Percentiles rank a stretch among this genome's conserved stretches.
Evolutionary conservation across 2,797 vertebrate species (phyloP).

Genomic region (Gadopsis marmoratus): DNA sequence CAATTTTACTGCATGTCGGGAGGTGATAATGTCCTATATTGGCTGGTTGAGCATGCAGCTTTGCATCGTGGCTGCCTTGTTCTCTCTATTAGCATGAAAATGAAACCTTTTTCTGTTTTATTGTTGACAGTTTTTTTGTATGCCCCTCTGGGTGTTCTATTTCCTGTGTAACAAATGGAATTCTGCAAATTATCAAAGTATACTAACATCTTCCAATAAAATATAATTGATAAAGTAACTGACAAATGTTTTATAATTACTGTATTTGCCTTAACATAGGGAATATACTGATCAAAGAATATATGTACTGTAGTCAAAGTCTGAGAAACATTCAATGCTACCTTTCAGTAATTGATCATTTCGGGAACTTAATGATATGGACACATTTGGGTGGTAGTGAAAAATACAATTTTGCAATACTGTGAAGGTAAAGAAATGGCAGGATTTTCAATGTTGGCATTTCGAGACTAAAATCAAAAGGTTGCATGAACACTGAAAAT

Average conservation of each 20-base stretch:
- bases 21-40: slow-evolving; percentile 35
- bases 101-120: slow-evolving; percentile 4
- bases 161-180: neutral
- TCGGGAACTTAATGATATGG: neutral
- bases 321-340: neutral
- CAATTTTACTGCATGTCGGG: slow-evolving; percentile 56
- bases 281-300: neutral
- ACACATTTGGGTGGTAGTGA: neutral
- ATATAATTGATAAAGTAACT: neutral
- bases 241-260: neutral
- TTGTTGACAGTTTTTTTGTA: neutral
- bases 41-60: slow-evolving; percentile 60
- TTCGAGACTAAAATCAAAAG: neutral
- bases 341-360: neutral
- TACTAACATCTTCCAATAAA: neutral
- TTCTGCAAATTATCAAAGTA: neutral
- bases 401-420: neutral
- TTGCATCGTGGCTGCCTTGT: slow-evolving; percentile 53
- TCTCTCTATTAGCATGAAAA: slow-evolving; percentile 38
- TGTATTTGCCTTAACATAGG: neutral
- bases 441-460: neutral
- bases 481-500: neutral
- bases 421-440: neutral
- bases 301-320: neutral
- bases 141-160: neutral